Percentiles rank a stretch among this genome's conserved stretches.
These are phyloP conservation scores for Bombus cullumanus DNA, from an alignment of 1,140 invertebrate species.

Conservation along the genomic window DNA sequence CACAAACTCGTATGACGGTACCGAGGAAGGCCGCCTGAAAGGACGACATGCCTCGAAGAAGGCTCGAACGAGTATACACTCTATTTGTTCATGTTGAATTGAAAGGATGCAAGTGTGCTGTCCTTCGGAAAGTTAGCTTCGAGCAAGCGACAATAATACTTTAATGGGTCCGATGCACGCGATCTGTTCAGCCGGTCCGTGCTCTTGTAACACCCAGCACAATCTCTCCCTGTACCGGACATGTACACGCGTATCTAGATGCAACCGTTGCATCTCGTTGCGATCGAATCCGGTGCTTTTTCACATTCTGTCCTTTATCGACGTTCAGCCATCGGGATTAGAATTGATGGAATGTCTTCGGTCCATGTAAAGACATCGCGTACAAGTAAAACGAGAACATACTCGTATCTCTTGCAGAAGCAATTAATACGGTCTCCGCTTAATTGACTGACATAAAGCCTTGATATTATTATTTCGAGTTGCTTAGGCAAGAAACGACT, in stretches of 20 bases:
- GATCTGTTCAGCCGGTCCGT: conserved; percentile 29
- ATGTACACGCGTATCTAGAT: not conserved
- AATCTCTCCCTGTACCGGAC: not conserved
- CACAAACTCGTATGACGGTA: not conserved
- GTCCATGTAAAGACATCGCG: not conserved
- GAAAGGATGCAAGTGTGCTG: conserved; percentile 41
- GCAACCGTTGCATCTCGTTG: conserved; percentile 16
- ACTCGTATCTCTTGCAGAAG: not conserved
- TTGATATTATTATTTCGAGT: not conserved
- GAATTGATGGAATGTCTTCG: not conserved
- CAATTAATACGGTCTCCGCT: not conserved
- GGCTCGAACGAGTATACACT: not conserved
- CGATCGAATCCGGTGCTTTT: not conserved
- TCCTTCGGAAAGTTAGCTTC: conserved; percentile 53
- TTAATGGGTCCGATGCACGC: conserved; percentile 64
- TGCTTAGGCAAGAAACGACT: not conserved
- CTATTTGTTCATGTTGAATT: conserved; percentile 48
- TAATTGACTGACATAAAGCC: not conserved
- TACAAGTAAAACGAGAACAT: not conserved
- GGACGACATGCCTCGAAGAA: conserved; percentile 14
- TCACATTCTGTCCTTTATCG: not conserved
- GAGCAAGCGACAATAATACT: conserved; percentile 62
- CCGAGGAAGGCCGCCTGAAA: conserved; percentile 21
- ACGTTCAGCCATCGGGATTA: conserved; percentile 1
- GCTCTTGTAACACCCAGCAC: conserved; percentile 8